These are phyloP conservation scores for Lepidostoma basale DNA, from an alignment of 1,140 invertebrate species.

Conservation along the genomic window DNA sequence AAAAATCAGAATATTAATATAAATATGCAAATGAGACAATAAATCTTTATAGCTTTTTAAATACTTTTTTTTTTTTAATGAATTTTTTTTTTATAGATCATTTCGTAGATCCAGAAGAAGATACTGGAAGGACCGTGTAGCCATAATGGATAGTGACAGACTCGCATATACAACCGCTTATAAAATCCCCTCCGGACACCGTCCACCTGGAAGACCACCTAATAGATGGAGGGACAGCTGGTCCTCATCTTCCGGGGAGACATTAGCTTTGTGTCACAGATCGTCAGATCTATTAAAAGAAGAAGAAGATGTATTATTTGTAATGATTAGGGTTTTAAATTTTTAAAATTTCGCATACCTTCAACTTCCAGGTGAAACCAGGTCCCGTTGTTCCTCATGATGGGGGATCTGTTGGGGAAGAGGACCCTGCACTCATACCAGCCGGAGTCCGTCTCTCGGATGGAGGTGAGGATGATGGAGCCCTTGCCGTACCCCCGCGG, in stretches of 20 bases:
- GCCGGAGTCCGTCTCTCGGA: slow-evolving; percentile 86
- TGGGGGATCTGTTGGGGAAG: slow-evolving; percentile 86
- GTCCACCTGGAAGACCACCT: too few species aligned
- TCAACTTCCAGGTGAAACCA: slow-evolving; percentile 87
- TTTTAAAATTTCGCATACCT: slow-evolving; percentile 61
- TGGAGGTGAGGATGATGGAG: slow-evolving; percentile 87
- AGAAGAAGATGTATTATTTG: neutral
- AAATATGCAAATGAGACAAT: neutral
- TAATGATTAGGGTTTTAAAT: too few species aligned
- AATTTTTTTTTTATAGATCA: neutral
- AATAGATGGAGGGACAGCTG: too few species aligned
- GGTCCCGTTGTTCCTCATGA: slow-evolving; percentile 83
- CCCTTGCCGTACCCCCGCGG: slow-evolving; percentile 70
- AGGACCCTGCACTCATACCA: slow-evolving; percentile 90
- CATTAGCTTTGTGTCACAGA: too few species aligned
- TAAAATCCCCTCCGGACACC: too few species aligned
- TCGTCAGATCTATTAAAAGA: too few species aligned
- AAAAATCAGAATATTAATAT: neutral
- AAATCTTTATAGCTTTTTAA: neutral
- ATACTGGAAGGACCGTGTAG: too few species aligned
- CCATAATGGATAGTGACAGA: too few species aligned
- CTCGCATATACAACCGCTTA: too few species aligned
- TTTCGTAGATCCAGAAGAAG: too few species aligned
- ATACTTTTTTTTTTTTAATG: neutral
- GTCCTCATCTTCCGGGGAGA: too few species aligned